Conservation (phyloP, 2,888 invertebrate species). For the Bhutanitis thaidina region DNA sequence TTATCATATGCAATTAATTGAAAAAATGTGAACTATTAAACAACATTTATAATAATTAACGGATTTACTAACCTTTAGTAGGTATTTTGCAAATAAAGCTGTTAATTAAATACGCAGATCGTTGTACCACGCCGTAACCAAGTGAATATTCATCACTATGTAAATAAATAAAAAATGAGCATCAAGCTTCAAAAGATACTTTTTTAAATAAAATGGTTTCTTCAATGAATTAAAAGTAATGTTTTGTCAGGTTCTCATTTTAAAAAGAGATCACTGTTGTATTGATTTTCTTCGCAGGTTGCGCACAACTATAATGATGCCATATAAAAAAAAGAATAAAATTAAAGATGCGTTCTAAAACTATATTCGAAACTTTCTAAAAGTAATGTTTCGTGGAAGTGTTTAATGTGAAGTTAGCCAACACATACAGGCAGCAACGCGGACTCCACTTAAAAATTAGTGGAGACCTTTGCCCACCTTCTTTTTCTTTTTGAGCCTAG, state of each 20-base stretch:
- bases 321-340: conserved; percentile 12
- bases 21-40: conserved; percentile 21
- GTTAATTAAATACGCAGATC: conserved; percentile 68
- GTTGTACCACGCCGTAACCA: conserved; percentile 78
- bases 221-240: conserved; percentile 68
- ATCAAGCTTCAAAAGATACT: conserved; percentile 72
- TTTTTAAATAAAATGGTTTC: conserved; percentile 72
- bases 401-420: too few species aligned
- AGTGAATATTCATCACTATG: conserved; percentile 77
- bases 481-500: too few species aligned
- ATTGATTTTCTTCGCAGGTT: conserved; percentile 73
- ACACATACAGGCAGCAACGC: too few species aligned
- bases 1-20: conserved; percentile 38
- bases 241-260: conserved; percentile 79
- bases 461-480: too few species aligned
- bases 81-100: conserved; percentile 66
- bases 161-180: conserved; percentile 80
- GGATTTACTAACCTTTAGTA: conserved; percentile 67
- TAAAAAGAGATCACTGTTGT: conserved; percentile 73
- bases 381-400: too few species aligned
- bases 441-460: too few species aligned
- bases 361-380: too few species aligned
- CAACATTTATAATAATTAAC: conserved; percentile 24
- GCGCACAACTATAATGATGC: conserved; percentile 30
- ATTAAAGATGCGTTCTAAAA: too few species aligned